Conservation (phyloP, 2,113 vertebrate genomes). For the Jaculus jaculus region DNA sequence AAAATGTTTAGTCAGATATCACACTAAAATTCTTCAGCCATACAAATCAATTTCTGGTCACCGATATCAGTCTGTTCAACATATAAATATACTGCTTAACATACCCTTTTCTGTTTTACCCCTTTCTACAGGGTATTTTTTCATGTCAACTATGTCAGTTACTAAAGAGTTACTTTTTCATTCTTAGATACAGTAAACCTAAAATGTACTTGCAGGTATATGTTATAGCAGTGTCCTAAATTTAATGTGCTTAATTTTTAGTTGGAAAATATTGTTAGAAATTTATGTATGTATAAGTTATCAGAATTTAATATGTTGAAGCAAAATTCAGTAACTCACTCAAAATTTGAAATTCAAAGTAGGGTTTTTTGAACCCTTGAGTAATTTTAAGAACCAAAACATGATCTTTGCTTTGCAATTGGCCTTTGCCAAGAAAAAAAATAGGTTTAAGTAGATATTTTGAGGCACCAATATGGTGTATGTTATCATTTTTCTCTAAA, state of each 20-base stretch:
- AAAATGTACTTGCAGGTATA: background rate
- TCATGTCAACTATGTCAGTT: background rate
- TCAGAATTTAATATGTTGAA: background rate
- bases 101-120: background rate
- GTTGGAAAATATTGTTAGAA: background rate
- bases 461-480: constrained; percentile 40
- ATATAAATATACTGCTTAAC: background rate
- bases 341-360: constrained; percentile 26
- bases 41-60: background rate
- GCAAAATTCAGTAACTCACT: background rate
- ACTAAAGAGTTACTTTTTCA: background rate
- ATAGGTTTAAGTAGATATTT: constrained; percentile 61
- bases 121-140: background rate
- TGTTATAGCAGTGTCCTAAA: background rate
- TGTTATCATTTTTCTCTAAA: constrained; percentile 67
- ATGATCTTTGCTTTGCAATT: constrained; percentile 36
- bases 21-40: background rate
- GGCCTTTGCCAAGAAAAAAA: constrained; percentile 36
- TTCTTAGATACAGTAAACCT: constrained; percentile 3
- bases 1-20: background rate
- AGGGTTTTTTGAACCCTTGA: background rate
- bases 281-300: constrained; percentile 14
- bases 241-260: constrained; percentile 46
- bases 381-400: constrained; percentile 12
- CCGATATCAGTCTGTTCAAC: background rate